Base-by-base conservation (phyloP, 53 echinoderm and acorn worm species). In the Stichopus horrens region DNA sequence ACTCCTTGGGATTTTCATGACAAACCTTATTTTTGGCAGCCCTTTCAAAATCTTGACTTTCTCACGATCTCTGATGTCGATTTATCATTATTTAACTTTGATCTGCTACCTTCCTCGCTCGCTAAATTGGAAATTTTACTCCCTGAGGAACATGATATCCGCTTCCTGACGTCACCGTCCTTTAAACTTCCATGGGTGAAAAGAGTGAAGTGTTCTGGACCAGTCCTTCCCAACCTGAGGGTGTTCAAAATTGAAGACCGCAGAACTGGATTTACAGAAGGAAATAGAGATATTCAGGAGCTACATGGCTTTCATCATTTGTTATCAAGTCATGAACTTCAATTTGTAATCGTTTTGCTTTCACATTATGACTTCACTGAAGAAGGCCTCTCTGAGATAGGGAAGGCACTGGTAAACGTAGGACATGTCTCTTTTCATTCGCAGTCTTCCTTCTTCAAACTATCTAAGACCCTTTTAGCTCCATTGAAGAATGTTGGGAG, bases 21-120 rank as follows among this genome's bases (percentile, higher is more conserved):
- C 23, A 5, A 66, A 5, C 52, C 0, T 5, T 23, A 85, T 8
- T 23, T 85, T 19, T 85, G 85, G 85, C 85, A 16, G 22, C 52
- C 65, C 23, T 67, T 85, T 23, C 22, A 52, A 5, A 63, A 67
- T 8, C 85, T 85, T 22, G 67, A 65, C 23, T 66, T 10, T 5
- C 16, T 85, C 4, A 85, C n/a, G n/a, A 67, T 85, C 14, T 52
- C 23, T 7, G 66, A 52, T 53, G 66, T 85, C 9, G 85, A 85
- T 52, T 21, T 85, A 14, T 66, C 23, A 65, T 16, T 52, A 63
- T 66, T 85, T 67, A 53, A 85, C 85, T 85, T 85, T n/a, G 67
- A 85, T 16, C 58, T 85, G 9, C 67, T 85, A 5, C 67, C 85
- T 51, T 53, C 85, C 18, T 59, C 85, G 5, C 66, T 85, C 52